Evolutionary conservation across 2,888 invertebrate genomes (phyloP).

Genomic region (Cheilosia vernalis): DNA sequence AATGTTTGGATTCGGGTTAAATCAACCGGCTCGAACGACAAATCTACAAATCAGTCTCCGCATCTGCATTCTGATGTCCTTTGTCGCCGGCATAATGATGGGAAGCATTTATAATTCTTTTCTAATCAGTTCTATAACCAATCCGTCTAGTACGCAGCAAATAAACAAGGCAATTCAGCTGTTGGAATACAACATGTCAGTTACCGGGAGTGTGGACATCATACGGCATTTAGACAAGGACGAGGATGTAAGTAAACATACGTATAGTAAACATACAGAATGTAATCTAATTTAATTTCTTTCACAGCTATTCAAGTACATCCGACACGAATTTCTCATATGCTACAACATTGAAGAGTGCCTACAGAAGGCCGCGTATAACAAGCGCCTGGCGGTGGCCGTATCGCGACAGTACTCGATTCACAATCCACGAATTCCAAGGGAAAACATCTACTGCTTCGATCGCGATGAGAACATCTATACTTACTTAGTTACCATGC

Average conservation of each 20-base stretch:
- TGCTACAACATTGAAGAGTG: slow-evolving; percentile 82
- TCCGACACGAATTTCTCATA: slow-evolving; percentile 80
- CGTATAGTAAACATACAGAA: neutral
- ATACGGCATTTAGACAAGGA: slow-evolving; percentile 80
- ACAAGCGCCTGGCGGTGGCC: slow-evolving; percentile 79
- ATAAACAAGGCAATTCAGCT: slow-evolving; percentile 79
- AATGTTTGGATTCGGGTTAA: slow-evolving; percentile 77
- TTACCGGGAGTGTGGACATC: slow-evolving; percentile 80
- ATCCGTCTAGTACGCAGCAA: slow-evolving; percentile 79
- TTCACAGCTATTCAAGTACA: slow-evolving; percentile 79
- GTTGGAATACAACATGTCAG: slow-evolving; percentile 78
- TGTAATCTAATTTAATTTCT: neutral
- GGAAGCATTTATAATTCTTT: slow-evolving; percentile 81
- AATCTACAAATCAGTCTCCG: slow-evolving; percentile 36
- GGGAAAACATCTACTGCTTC: slow-evolving; percentile 81
- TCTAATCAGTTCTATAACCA: slow-evolving; percentile 81
- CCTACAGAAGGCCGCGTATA: slow-evolving; percentile 77
- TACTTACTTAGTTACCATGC: slow-evolving; percentile 81
- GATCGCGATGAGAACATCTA: slow-evolving; percentile 81
- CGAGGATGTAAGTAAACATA: slow-evolving; percentile 78
- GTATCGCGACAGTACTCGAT: slow-evolving; percentile 81
- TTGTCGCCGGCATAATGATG: slow-evolving; percentile 78
- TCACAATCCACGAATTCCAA: slow-evolving; percentile 80
- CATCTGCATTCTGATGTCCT: slow-evolving; percentile 75
- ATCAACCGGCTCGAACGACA: slow-evolving; percentile 74